Percentiles rank a stretch among this genome's conserved stretches.
Conservation (phyloP, 1,140 invertebrate species). For the Musca domestica region DNA sequence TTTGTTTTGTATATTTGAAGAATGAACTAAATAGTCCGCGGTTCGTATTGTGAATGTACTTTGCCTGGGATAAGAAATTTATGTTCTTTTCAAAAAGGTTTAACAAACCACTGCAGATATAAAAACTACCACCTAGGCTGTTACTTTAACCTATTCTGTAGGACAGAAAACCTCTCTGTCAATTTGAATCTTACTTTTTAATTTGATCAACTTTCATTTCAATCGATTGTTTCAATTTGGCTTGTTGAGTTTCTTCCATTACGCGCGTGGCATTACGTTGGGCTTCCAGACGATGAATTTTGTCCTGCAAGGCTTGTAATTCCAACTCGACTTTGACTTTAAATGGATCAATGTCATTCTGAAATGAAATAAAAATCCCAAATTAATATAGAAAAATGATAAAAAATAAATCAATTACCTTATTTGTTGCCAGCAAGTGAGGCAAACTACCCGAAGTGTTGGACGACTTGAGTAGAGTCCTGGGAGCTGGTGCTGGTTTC, state of each 20-base stretch:
- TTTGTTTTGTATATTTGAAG: too few species aligned
- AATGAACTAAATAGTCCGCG: too few species aligned
- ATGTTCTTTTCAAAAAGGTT: too few species aligned
- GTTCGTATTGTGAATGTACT: too few species aligned
- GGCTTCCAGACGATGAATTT: slow-evolving; percentile 47
- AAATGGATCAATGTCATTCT: background rate
- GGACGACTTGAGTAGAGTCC: slow-evolving; percentile 19
- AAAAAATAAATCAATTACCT: background rate
- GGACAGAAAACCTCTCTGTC: slow-evolving; percentile 73
- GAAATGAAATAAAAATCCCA: slow-evolving; percentile 61
- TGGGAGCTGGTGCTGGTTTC: slow-evolving; percentile 45
- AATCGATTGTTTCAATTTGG: slow-evolving; percentile 51
- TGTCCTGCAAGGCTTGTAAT: slow-evolving; percentile 48
- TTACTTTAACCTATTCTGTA: too few species aligned
- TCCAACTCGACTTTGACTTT: slow-evolving; percentile 63
- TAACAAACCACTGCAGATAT: too few species aligned
- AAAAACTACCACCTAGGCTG: too few species aligned
- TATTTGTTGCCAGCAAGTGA: background rate
- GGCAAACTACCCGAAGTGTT: background rate
- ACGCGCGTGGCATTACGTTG: slow-evolving; percentile 51
- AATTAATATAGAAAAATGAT: slow-evolving; percentile 75
- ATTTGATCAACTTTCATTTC: slow-evolving; percentile 52
- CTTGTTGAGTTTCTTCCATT: slow-evolving; percentile 53
- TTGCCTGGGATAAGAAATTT: too few species aligned
- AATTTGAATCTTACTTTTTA: slow-evolving; percentile 40